Base-by-base conservation (phyloP, 2,888 invertebrate genomes). In the Chaetoderma sp. region DNA sequence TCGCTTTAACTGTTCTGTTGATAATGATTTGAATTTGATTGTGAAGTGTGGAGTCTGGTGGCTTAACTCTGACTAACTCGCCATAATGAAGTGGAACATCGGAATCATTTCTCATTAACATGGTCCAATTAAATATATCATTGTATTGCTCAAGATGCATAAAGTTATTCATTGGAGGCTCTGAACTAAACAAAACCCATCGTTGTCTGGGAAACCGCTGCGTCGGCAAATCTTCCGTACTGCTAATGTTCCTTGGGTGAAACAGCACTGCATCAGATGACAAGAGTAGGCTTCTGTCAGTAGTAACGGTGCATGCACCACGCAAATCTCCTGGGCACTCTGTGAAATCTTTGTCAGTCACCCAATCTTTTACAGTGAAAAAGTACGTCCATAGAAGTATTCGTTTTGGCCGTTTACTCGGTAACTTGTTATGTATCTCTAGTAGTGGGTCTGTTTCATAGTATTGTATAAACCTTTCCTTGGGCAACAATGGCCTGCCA, bases 331-430 rank as follows among this genome's bases (percentile, higher is more conserved):
- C n/a, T 10, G 52, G 52, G 52, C 52, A 52, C 1, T 13, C 2
- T 25, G 10, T 2, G 32, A 52, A 52, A 30, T 52, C 32, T 2
- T 4, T n/a, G 28, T 52, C 32, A 2, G 8, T 25, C 13, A 52
- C 32, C 52, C 52, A 52, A 2, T 52, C 16, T 13, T 16, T 30
- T 3, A 18, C 3, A 5, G n/a, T 8, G 52, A 52, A 52, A 52
- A 52, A 52, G n/a, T 25, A 16, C n/a, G 52, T 52, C 52, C 52
- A 52, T n/a, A 52, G 16, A n/a, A 52, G 21, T 10, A 52, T 23
- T 8, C 8, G 10, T 18, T 47, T 47, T 47, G n/a, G n/a, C n/a
- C n/a, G n/a, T n/a, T n/a, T n/a, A n/a, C n/a, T n/a, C n/a, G n/a
- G n/a, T n/a, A n/a, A n/a, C n/a, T n/a, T n/a, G n/a, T n/a, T n/a